These are phyloP conservation scores for Eupithecia tripunctaria DNA, from an alignment of 2,888 invertebrate species.

Conservation along the genomic window DNA sequence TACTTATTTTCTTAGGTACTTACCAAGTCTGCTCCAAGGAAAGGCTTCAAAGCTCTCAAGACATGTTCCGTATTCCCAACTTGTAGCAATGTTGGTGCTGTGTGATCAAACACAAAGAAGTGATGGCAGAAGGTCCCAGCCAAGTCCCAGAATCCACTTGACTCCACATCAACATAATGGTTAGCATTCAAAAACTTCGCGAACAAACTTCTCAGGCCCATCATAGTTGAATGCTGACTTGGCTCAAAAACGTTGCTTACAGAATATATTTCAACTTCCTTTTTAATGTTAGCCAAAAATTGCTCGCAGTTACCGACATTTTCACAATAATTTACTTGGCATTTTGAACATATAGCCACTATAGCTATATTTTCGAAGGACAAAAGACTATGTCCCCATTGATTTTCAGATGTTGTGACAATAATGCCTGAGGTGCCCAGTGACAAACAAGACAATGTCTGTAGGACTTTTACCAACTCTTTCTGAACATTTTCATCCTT, in stretches of 20 bases:
- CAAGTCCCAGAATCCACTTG: slow-evolving; percentile 64
- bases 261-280: slow-evolving; percentile 52
- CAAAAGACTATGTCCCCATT: slow-evolving; percentile 61
- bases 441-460: slow-evolving; percentile 68
- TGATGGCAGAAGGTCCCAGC: slow-evolving; percentile 66
- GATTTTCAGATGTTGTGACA: slow-evolving; percentile 45
- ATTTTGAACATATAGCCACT: slow-evolving; percentile 65
- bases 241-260: slow-evolving; percentile 52
- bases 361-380: slow-evolving; percentile 55
- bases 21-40: slow-evolving; percentile 48
- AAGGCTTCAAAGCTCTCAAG: slow-evolving; percentile 63
- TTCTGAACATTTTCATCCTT: slow-evolving; percentile 64
- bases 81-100: slow-evolving; percentile 60
- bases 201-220: slow-evolving; percentile 62
- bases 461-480: slow-evolving; percentile 57
- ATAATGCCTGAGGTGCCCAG: slow-evolving; percentile 59
- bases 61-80: slow-evolving; percentile 63
- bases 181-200: slow-evolving; percentile 71
- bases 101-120: slow-evolving; percentile 70
- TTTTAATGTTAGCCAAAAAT: slow-evolving; percentile 44
- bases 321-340: slow-evolving; percentile 53
- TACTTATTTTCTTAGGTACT: slow-evolving; percentile 12
- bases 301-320: slow-evolving; percentile 38
- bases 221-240: slow-evolving; percentile 56
- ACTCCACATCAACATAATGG: slow-evolving; percentile 60